phyloP scores from a whole-genome alignment of 2,888 invertebrate species.

The Embidobia sp. region DNA sequence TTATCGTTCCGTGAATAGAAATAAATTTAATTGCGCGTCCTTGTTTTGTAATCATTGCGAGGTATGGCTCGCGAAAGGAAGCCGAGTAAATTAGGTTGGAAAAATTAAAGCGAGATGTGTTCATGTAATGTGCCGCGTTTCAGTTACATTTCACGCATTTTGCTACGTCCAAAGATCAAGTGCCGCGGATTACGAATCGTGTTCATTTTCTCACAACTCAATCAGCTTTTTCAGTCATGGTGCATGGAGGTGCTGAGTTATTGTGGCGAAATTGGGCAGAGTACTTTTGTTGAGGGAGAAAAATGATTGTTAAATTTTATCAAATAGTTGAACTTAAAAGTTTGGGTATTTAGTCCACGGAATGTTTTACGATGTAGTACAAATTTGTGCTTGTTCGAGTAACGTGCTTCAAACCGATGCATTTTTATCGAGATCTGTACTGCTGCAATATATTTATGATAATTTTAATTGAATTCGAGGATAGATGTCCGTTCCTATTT shows the following conservation, averaged over 20 bases:
- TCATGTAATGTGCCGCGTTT: neutral
- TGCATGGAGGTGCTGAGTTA: no score
- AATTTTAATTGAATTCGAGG: constrained; percentile 28
- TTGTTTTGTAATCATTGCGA: constrained; percentile 22
- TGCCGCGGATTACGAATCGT: no score
- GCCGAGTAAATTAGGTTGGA: constrained; percentile 23
- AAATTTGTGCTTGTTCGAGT: neutral
- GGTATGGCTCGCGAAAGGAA: neutral
- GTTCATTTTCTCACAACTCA: no score
- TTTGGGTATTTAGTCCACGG: no score
- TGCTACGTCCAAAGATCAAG: no score
- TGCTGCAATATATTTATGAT: constrained; percentile 33
- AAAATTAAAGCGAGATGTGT: constrained; percentile 23
- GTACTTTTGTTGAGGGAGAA: no score
- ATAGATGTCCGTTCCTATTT: constrained; percentile 41
- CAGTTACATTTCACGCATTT: no score
- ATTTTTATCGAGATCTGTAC: constrained; percentile 16
- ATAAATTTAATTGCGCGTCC: constrained; percentile 15
- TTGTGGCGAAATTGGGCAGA: no score
- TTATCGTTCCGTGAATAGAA: neutral
- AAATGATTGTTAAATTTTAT: no score
- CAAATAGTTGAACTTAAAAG: no score
- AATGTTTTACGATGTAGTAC: neutral
- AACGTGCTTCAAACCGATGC: neutral
- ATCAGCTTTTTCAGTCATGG: no score